phyloP scores from a whole-genome alignment of 2,113 vertebrate genomes.

The Stegostoma tigrinum region DNA sequence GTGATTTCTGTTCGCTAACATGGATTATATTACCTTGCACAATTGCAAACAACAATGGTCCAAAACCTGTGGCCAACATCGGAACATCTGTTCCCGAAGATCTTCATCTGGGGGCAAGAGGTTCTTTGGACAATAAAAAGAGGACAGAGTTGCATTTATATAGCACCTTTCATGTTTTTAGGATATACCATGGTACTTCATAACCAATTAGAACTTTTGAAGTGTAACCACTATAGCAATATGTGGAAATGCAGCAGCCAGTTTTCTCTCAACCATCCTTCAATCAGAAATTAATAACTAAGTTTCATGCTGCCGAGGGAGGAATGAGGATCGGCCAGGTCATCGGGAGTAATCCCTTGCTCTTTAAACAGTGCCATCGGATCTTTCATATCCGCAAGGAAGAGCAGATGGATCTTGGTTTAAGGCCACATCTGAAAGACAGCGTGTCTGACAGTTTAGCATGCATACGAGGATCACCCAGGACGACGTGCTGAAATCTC shows the following conservation, averaged over 20 bases:
- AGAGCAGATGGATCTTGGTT: not conserved
- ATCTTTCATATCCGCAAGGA: not conserved
- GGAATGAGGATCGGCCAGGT: not conserved
- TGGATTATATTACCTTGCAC: not conserved
- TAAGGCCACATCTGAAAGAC: not conserved
- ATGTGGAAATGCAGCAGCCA: not conserved
- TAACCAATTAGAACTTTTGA: not conserved
- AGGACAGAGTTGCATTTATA: not conserved
- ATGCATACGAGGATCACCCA: not conserved
- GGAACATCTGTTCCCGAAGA: not conserved
- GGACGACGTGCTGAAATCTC: not conserved
- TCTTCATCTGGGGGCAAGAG: not conserved
- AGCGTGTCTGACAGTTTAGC: not conserved
- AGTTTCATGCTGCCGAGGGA: not conserved
- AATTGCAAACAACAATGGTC: not conserved
- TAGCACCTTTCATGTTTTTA: not conserved
- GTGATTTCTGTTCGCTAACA: not conserved
- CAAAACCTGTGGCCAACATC: too few species aligned
- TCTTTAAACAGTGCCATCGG: not conserved
- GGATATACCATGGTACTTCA: not conserved
- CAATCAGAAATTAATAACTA: not conserved
- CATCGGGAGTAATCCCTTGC: not conserved
- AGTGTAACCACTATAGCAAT: not conserved
- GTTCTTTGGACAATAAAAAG: too few species aligned
- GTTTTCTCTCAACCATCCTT: not conserved